Evolutionary conservation across 92 coral and sea anemone genomes (phyloP), one percentile per base, ranked within the genome.

Genomic region (Zoanthus sansibaricus): DNA sequence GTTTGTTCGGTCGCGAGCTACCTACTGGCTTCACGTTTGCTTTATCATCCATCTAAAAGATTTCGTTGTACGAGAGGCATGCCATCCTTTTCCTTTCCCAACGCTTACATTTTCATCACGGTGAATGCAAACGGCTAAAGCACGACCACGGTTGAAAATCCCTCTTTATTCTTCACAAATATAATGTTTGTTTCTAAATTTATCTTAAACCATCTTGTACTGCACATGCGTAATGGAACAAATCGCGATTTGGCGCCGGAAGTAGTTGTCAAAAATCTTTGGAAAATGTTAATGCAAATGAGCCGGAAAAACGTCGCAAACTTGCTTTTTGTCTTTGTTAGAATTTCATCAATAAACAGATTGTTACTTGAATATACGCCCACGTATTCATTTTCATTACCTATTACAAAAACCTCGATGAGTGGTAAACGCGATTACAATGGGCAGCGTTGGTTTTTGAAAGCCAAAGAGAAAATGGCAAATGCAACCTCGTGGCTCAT

Each of bases 161-260:
- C 85, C 72, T 66, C 75, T 66, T 66, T 80, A 7, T 58, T 72
- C 55, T 13, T 80, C 47, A 67, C 46, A 77, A 77, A 77, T 30
- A 77, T 32, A 25, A 67, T 80, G 85, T 80, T 80, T 80, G 85
- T 80, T 80, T 80, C 85, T 59, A 80, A 80, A 80, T 80, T 80
- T 80, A 80, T 46, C 85, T 49, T 80, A 21, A 30, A 21, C 74
- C 59, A 17, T 20, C 75, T 64, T 13, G 85, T 21, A 46, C 85
- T 66, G 61, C 61, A 66, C 75, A 80, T 32, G 85, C 85, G 85
- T 74, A 80, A 25, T 64, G 33, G 6, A 61, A 66, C 54, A 47
- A 64, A 64, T 80, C 1, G 75, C 85, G 75, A 68, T 80, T 78
- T 80, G 74, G 72, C 85, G 85, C 85, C 85, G 85, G 85, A 80